phyloP scores from a whole-genome alignment of 1,140 invertebrate genomes.

The Bombus pascuorum region DNA sequence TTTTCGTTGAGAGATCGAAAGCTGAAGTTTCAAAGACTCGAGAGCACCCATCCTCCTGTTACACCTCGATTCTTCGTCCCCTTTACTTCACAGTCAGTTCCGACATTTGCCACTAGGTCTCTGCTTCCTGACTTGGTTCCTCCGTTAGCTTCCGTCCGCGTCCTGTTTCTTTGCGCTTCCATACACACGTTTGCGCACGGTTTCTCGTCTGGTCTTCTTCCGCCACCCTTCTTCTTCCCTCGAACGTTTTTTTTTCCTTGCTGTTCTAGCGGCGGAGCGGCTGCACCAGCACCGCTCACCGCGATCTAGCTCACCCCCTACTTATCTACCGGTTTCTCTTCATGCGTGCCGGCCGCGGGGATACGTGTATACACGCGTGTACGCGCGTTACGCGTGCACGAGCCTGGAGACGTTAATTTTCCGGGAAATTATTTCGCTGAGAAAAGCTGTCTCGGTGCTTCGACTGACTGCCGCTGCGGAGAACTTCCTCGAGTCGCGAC shows the following conservation, averaged over 20 bases:
- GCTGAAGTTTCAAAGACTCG: neutral
- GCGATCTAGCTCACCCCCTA: constrained; percentile 29
- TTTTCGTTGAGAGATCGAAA: neutral
- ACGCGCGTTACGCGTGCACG: constrained; percentile 52
- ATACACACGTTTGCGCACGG: constrained; percentile 39
- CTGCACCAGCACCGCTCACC: neutral
- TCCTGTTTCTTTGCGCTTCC: constrained; percentile 46
- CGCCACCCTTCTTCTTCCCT: constrained; percentile 58
- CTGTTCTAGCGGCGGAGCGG: neutral
- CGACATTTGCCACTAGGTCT: constrained; percentile 49
- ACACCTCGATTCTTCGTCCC: constrained; percentile 38
- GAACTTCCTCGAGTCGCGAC: neutral
- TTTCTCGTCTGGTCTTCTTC: constrained; percentile 27
- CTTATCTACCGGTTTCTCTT: constrained; percentile 44
- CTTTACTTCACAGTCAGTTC: constrained; percentile 45
- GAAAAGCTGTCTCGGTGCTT: constrained; percentile 37
- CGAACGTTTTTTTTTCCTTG: constrained; percentile 18
- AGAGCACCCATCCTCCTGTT: neutral
- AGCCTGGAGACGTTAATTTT: constrained; percentile 64
- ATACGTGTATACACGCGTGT: constrained; percentile 37
- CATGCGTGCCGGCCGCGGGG: constrained; percentile 36
- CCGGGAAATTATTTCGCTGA: constrained; percentile 65
- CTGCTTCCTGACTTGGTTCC: constrained; percentile 62
- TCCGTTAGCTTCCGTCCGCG: constrained; percentile 53
- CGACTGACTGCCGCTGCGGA: constrained; percentile 4